A percentile compares a stretch with the other conserved stretches of the same genome.
Conservation (phyloP, 35 echinoderm and acorn worm genomes). For the Patiria miniata region DNA sequence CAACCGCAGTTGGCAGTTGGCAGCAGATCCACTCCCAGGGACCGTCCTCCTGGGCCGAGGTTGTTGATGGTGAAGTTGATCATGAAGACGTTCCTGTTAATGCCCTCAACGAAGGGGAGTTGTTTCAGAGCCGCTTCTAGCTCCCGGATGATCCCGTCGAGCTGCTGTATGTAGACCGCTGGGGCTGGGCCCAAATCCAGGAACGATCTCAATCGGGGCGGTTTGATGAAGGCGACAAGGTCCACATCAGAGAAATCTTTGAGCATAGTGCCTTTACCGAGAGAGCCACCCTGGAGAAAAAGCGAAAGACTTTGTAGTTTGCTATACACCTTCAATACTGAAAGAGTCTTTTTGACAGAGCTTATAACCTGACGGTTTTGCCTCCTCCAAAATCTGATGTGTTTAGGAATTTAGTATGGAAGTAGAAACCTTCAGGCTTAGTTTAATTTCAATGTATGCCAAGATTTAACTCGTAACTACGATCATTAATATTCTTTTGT, state of each 20-base stretch:
- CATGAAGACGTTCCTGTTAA: not conserved
- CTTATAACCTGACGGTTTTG: too few relatives aligned
- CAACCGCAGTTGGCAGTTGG: not conserved
- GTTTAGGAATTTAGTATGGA: too few relatives aligned
- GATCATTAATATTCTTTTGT: too few relatives aligned
- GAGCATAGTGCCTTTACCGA: constrained; percentile 32
- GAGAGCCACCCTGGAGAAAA: constrained; percentile 26
- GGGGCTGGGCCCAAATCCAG: not conserved
- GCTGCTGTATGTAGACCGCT: not conserved
- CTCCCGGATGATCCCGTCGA: not conserved
- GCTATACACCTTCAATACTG: too few relatives aligned
- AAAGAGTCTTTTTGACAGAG: too few relatives aligned
- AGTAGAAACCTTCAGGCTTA: too few relatives aligned
- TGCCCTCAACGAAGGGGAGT: not conserved
- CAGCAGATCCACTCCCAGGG: not conserved
- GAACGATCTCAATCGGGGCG: not conserved
- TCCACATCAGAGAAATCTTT: constrained; percentile 26
- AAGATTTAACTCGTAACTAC: too few relatives aligned
- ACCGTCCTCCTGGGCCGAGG: not conserved
- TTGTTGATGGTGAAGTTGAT: not conserved
- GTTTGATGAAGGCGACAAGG: not conserved
- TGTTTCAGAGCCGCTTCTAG: not conserved
- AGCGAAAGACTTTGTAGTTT: too few relatives aligned
- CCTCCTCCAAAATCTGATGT: too few relatives aligned
- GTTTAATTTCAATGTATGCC: too few relatives aligned